Conservation (phyloP, 1,140 invertebrate species). For the Penaeus indicus region DNA sequence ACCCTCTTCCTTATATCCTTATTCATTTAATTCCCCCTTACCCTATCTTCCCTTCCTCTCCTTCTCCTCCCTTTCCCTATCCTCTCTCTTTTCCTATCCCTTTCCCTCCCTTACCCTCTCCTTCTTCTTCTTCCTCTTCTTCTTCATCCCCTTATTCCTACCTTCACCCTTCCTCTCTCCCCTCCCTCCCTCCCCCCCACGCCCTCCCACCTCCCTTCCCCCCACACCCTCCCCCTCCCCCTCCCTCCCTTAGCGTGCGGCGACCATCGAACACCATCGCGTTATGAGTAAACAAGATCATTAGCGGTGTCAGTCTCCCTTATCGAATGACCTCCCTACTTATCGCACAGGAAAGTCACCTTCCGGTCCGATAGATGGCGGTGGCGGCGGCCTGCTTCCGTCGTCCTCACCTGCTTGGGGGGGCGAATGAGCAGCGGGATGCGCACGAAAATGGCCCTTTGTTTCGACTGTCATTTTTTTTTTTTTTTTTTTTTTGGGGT, state of each 20-base stretch:
- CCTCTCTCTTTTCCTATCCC: not conserved
- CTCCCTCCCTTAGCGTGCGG: not conserved
- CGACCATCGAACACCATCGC: not conserved
- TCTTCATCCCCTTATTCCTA: not conserved
- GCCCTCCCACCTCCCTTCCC: not conserved
- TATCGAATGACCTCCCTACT: slow-evolving; percentile 29
- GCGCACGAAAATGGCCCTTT: no score
- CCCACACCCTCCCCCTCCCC: not conserved
- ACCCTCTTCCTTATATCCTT: no score
- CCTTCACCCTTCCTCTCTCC: not conserved
- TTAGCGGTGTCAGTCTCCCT: slow-evolving; percentile 37
- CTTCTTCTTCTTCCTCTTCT: not conserved
- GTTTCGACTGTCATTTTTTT: no score
- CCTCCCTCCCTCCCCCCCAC: not conserved
- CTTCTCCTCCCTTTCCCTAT: no score
- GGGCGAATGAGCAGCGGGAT: no score
- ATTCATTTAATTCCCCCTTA: no score
- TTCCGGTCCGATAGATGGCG: slow-evolving; percentile 17
- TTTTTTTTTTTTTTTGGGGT: no score
- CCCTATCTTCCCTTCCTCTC: not conserved
- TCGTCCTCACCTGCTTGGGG: no score
- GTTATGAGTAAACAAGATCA: slow-evolving; percentile 54
- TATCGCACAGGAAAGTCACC: slow-evolving; percentile 33
- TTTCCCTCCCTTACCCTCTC: slow-evolving; percentile 3
- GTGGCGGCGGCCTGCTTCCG: not conserved